These are phyloP conservation scores for Choreutis nemorana DNA, from an alignment of 2,888 invertebrate genomes.

Conservation along the genomic window DNA sequence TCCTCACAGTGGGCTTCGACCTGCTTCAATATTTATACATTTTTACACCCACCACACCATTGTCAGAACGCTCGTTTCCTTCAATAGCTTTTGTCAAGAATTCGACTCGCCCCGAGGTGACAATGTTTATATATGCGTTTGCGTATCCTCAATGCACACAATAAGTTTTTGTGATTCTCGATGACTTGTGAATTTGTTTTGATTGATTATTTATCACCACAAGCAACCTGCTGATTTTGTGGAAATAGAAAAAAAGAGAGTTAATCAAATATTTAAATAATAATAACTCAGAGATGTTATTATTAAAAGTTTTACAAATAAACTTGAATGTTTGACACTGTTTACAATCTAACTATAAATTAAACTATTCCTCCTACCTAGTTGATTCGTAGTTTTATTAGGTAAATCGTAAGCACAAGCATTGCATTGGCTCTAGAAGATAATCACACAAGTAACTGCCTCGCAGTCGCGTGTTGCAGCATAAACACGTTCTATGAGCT, in stretches of 20 bases:
- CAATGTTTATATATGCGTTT: conserved; percentile 60
- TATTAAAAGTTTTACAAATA: too few relatives aligned
- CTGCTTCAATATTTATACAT: conserved; percentile 56
- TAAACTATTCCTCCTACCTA: too few relatives aligned
- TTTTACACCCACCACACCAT: conserved; percentile 53
- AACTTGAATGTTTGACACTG: too few relatives aligned
- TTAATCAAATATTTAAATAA: too few relatives aligned
- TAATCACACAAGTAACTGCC: conserved; percentile 52
- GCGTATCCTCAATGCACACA: conserved; percentile 49
- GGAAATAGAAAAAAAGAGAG: too few relatives aligned
- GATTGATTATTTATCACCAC: too few relatives aligned
- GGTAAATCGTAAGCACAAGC: too few relatives aligned
- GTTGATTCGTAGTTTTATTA: too few relatives aligned
- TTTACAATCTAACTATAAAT: too few relatives aligned
- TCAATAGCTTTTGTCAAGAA: conserved; percentile 48
- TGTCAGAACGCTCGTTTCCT: conserved; percentile 43
- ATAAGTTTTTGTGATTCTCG: conserved; percentile 55
- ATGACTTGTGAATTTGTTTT: conserved; percentile 66
- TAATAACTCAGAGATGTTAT: too few relatives aligned
- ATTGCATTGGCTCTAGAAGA: conserved; percentile 34
- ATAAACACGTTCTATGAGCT: conserved; percentile 46
- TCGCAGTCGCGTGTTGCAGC: conserved; percentile 11
- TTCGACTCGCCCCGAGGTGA: conserved; percentile 53
- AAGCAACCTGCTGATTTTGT: conserved; percentile 31
- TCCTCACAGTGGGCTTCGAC: conserved; percentile 21